These are phyloP conservation scores for Geotrypetes seraphini DNA, from an alignment of 2,797 vertebrate genomes.

Conservation along the genomic window DNA sequence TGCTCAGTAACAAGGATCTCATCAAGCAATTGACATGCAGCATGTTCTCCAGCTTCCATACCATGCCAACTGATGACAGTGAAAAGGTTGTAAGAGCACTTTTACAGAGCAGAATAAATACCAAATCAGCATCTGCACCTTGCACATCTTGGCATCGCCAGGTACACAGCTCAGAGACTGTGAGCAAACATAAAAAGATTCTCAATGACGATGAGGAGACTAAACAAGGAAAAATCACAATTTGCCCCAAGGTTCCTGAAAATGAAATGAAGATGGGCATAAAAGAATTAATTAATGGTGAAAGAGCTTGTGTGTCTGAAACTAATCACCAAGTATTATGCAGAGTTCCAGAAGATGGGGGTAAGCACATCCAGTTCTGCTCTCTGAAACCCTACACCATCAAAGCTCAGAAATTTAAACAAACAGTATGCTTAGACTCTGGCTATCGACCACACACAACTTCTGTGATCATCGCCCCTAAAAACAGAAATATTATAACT, in stretches of 20 bases:
- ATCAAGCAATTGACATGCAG: constrained; percentile 5
- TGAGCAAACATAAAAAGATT: background rate
- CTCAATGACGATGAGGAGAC: background rate
- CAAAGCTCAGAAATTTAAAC: background rate
- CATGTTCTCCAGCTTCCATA: background rate
- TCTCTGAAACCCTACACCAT: background rate
- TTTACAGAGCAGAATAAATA: background rate
- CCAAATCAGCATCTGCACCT: background rate
- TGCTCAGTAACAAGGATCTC: background rate
- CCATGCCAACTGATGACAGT: background rate
- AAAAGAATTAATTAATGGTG: background rate
- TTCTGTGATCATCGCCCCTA: background rate
- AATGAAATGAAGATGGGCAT: background rate
- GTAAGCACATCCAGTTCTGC: background rate
- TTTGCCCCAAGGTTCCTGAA: background rate
- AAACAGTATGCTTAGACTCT: background rate
- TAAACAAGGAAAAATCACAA: background rate
- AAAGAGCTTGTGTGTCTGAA: background rate
- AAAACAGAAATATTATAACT: background rate
- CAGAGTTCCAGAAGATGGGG: background rate
- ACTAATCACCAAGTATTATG: background rate
- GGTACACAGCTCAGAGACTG: background rate
- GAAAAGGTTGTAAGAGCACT: background rate
- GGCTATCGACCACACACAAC: background rate
- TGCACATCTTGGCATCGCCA: background rate